phyloP scores from a whole-genome alignment of 2,113 vertebrate genomes.

The Osmerus eperlanus region DNA sequence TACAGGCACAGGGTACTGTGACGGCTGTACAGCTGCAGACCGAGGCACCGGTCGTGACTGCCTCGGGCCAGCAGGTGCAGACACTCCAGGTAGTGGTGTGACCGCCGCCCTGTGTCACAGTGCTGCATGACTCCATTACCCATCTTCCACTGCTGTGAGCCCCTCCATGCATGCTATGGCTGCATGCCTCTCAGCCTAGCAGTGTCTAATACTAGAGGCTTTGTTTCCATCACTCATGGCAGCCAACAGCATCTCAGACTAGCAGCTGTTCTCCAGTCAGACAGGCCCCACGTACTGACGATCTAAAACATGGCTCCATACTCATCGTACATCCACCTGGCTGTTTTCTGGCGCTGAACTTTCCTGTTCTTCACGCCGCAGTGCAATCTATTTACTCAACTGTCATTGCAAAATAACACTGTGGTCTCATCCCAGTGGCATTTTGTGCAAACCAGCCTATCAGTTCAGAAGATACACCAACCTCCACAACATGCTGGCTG shows the following conservation, averaged over 20 bases:
- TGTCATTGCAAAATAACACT: no score
- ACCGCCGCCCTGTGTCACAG: conserved; percentile 73
- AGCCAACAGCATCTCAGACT: conserved; percentile 8
- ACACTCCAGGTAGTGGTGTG: conserved; percentile 99
- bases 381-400: no score
- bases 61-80: conserved; percentile 99
- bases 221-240: conserved; percentile 33
- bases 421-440: no score
- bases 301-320: no score
- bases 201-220: conserved; percentile 27
- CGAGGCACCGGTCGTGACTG: conserved; percentile 93
- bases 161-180: conserved; percentile 45
- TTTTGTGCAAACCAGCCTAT: no score
- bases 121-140: conserved; percentile 55
- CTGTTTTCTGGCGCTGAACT: no score
- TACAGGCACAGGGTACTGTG: conserved; percentile 96
- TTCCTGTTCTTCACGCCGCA: no score
- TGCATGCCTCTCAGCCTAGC: conserved; percentile 56
- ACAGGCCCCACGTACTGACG: no score
- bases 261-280: no score
- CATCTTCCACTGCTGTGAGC: conserved; percentile 43
- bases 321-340: no score
- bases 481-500: no score
- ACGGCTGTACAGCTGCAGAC: conserved; percentile 99
- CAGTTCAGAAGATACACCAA: no score